Base-by-base conservation (phyloP, 2,888 invertebrate genomes). In the Napeogenes inachia region DNA sequence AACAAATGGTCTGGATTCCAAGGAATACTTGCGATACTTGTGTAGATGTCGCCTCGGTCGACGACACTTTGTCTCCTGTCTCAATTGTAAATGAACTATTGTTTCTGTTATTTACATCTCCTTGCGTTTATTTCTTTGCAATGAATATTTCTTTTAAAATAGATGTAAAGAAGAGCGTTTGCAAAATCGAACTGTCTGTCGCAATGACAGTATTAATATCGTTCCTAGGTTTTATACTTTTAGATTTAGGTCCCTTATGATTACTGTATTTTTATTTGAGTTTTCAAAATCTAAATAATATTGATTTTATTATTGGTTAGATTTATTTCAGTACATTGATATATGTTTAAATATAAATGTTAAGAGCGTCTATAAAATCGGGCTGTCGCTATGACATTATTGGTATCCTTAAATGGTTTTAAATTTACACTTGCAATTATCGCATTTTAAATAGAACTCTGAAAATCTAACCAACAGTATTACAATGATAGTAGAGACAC, bases 71-170 rank as follows among this genome's bases (percentile, higher is more conserved):
- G 71, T 72, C 68, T 68, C 57, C 63, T 69, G 70, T 68, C 70
- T 71, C 70, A 70, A 71, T 71, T 68, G 62, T 72, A 68, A 71
- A 71, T 71, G 65, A 61, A 64, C 63, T 66, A 65, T 68, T 68
- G 67, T 66, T 65, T 62, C 60, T 63, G 60, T 62, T 62, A 64
- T 68, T 67, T 66, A 69, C 60, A 66, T 59, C 55, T 21, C 21
- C 21, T 58, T 42, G 10, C 57, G 54, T 6, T 53, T 53, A 30
- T 53, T 53, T n/a, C 38, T 13, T 38, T n/a, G 38, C n/a, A 38
- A 13, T 10, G 10, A 30, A 30, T 50, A 30, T 50, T 50, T 30
- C 10, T 50, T 50, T 50, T 50, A 5, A 30, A 50, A 10, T 30
- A 30, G 21, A 21, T 21, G 21, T 21, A 21, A 21, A 21, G 21